Evolutionary conservation across 2,888 invertebrate species (phyloP).

Genomic region (Oscheius sp.): DNA sequence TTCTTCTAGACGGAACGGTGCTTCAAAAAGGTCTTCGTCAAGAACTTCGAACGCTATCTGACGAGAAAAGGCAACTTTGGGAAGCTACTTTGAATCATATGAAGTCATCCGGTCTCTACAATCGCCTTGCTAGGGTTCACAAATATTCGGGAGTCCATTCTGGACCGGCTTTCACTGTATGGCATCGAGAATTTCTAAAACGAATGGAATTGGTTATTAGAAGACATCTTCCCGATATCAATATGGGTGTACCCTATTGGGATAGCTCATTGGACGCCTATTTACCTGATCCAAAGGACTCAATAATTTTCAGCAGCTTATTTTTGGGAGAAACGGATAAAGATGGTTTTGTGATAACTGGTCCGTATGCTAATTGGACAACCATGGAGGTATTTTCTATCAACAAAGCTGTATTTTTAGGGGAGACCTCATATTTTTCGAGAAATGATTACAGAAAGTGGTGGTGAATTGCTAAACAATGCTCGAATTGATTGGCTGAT

Average conservation of each 20-base stretch:
- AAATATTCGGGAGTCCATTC: constrained; percentile 64
- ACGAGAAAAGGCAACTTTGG: constrained; percentile 40
- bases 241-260: constrained; percentile 71
- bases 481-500: constrained; percentile 58
- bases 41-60: constrained; percentile 45
- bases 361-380: constrained; percentile 70
- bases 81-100: constrained; percentile 44
- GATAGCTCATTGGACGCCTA: constrained; percentile 70
- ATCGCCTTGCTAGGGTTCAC: constrained; percentile 53
- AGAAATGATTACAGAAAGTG: constrained; percentile 43
- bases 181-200: constrained; percentile 66
- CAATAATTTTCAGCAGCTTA: constrained; percentile 70
- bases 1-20: not conserved
- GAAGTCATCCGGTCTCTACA: constrained; percentile 57
- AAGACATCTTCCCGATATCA: constrained; percentile 55
- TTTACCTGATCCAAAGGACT: constrained; percentile 69
- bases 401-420: not conserved
- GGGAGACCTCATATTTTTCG: constrained; percentile 44
- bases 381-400: constrained; percentile 59
- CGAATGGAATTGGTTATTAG: constrained; percentile 61
- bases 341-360: constrained; percentile 68
- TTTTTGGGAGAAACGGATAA: constrained; percentile 69
- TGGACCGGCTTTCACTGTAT: constrained; percentile 63
- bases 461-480: constrained; percentile 59
- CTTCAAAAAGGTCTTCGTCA: constrained; percentile 44